phyloP scores from a whole-genome alignment of 2,797 vertebrate genomes.

The Bucorvus abyssinicus region DNA sequence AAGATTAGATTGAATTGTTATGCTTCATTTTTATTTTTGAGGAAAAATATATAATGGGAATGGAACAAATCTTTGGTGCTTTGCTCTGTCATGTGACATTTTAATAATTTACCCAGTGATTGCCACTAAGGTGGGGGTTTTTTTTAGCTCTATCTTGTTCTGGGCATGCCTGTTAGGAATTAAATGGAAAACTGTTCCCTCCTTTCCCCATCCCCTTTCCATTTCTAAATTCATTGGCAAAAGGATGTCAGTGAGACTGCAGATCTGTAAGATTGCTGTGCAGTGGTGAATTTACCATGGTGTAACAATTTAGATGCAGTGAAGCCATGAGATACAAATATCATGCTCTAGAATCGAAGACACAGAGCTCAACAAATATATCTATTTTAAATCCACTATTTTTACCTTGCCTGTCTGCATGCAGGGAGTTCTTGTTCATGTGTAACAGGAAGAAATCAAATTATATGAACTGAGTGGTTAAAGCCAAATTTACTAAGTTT shows the following conservation, averaged over 20 bases:
- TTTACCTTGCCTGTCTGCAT: neutral
- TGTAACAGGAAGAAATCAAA: neutral
- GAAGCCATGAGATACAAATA: conserved; percentile 41
- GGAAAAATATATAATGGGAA: neutral
- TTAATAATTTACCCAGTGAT: neutral
- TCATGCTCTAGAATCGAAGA: neutral
- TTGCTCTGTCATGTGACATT: neutral
- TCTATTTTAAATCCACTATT: neutral
- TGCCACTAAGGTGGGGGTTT: neutral
- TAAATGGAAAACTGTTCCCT: neutral
- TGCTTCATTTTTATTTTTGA: neutral
- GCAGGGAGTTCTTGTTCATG: neutral
- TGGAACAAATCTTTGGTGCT: neutral
- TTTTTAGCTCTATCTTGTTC: neutral
- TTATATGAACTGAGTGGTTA: neutral
- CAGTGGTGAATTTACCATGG: neutral
- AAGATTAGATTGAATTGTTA: neutral
- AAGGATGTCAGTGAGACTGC: neutral
- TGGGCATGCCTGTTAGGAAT: neutral
- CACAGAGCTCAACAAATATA: neutral
- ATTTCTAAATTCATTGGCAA: conserved; percentile 7
- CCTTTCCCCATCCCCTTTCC: neutral
- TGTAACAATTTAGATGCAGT: neutral
- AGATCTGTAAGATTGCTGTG: neutral
- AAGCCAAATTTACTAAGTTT: conserved; percentile 6